Evolutionary conservation across 2,113 vertebrate genomes (phyloP).

Genomic region (Toxotes jaculatrix): DNA sequence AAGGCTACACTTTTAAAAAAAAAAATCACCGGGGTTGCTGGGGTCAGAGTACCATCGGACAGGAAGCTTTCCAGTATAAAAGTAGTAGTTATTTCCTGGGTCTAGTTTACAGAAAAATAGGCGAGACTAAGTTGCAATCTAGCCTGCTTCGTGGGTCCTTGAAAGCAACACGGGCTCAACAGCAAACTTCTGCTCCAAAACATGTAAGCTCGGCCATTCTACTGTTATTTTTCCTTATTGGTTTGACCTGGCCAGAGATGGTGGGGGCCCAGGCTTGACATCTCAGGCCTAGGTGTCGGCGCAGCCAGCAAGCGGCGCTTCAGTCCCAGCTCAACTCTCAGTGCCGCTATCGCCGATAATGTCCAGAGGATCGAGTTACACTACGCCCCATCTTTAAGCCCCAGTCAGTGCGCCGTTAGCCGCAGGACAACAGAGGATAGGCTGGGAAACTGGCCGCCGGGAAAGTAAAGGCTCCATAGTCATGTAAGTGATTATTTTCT

Average conservation of each 20-base stretch:
- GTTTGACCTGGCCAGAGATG: too few relatives aligned
- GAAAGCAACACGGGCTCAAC: neutral
- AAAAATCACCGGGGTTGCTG: neutral
- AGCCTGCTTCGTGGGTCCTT: neutral
- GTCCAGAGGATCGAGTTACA: slow-evolving; percentile 81
- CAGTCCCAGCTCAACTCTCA: slow-evolving; percentile 41
- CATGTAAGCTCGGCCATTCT: too few relatives aligned
- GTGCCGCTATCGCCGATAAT: slow-evolving; percentile 55
- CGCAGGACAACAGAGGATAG: slow-evolving; percentile 61
- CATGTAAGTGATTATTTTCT: slow-evolving; percentile 72
- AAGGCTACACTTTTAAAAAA: too few relatives aligned
- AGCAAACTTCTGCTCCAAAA: neutral
- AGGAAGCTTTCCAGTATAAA: neutral
- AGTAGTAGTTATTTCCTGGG: neutral
- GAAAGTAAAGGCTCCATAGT: slow-evolving; percentile 14
- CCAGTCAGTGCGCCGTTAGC: slow-evolving; percentile 79
- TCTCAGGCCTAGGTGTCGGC: slow-evolving; percentile 46
- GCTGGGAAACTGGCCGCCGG: slow-evolving; percentile 17
- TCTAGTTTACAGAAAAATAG: neutral
- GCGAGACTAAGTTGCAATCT: neutral
- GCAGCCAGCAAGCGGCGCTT: slow-evolving; percentile 82
- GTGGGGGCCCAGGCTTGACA: too few relatives aligned
- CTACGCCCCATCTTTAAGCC: slow-evolving; percentile 81
- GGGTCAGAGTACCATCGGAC: neutral
- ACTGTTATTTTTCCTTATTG: too few relatives aligned